Percentiles rank a stretch among this genome's conserved stretches.
Evolutionary conservation across 2,797 vertebrate species (phyloP).

Genomic region (Jordanella pulchra): DNA sequence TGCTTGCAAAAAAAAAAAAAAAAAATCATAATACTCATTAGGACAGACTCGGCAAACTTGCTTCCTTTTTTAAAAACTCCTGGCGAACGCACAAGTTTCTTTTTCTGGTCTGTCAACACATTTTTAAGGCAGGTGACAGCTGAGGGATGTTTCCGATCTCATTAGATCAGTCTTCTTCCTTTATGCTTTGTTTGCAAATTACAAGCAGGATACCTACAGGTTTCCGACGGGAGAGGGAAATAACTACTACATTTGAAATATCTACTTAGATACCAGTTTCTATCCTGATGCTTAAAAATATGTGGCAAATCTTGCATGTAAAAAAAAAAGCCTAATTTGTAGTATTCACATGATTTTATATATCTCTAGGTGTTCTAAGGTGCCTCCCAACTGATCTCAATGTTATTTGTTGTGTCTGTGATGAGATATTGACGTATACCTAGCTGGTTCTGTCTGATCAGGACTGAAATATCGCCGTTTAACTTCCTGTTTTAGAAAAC

Average conservation of each 20-base stretch:
- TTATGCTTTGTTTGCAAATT: neutral
- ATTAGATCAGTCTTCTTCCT: neutral
- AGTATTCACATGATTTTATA: too few species aligned
- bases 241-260: too few species aligned
- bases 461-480: neutral
- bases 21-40: too few species aligned
- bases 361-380: too few species aligned
- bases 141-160: neutral
- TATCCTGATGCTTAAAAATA: neutral
- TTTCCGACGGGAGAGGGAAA: too few species aligned
- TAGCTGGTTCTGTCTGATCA: neutral
- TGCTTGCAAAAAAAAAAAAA: too few species aligned
- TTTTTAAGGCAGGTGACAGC: neutral
- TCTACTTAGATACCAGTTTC: neutral
- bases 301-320: neutral
- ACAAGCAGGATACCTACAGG: too few species aligned
- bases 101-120: neutral
- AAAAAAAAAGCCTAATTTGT: too few species aligned
- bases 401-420: neutral
- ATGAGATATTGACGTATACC: neutral
- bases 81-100: neutral
- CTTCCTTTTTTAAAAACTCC: too few species aligned
- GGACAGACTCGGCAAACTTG: neutral
- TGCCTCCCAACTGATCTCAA: too few species aligned
- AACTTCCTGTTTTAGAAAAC: conserved; percentile 4